Evolutionary conservation across 1,140 invertebrate genomes (phyloP).

Genomic region (Gonioctena quinquepunctata): DNA sequence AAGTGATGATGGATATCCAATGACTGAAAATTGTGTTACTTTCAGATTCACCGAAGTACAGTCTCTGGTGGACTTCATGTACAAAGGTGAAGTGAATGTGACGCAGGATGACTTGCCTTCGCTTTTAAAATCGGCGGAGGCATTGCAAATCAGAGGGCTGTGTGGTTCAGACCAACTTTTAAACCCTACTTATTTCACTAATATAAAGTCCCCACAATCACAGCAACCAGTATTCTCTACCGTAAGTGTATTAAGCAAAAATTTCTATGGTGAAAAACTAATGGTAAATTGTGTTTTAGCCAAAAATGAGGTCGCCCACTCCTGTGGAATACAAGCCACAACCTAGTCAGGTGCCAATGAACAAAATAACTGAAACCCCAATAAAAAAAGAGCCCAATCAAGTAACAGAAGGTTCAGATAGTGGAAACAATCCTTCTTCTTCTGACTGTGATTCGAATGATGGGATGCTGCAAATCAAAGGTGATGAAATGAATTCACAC

Average conservation of each 20-base stretch:
- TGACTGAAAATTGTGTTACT: too few relatives aligned
- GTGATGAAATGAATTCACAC: slow-evolving; percentile 22
- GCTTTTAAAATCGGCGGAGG: slow-evolving; percentile 79
- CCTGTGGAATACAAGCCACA: slow-evolving; percentile 22
- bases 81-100: slow-evolving; percentile 84
- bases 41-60: slow-evolving; percentile 74
- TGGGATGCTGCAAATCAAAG: slow-evolving; percentile 44
- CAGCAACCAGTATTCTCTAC: slow-evolving; percentile 17
- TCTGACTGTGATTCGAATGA: slow-evolving; percentile 52
- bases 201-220: slow-evolving; percentile 28
- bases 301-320: slow-evolving; percentile 3
- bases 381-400: slow-evolving; percentile 39
- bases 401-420: slow-evolving; percentile 30
- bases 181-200: slow-evolving; percentile 37
- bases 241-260: background rate
- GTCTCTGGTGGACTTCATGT: slow-evolving; percentile 85
- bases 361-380: slow-evolving; percentile 27
- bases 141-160: slow-evolving; percentile 72
- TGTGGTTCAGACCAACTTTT: slow-evolving; percentile 58
- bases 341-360: slow-evolving; percentile 35
- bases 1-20: too few relatives aligned
- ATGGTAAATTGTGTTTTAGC: slow-evolving; percentile 4
- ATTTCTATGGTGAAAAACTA: background rate
- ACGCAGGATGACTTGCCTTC: slow-evolving; percentile 79
- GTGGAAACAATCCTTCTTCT: slow-evolving; percentile 42